Evolutionary conservation across 2,888 invertebrate genomes (phyloP), one percentile per base, ranked within the genome.

Genomic region (Chirona hameri): DNA sequence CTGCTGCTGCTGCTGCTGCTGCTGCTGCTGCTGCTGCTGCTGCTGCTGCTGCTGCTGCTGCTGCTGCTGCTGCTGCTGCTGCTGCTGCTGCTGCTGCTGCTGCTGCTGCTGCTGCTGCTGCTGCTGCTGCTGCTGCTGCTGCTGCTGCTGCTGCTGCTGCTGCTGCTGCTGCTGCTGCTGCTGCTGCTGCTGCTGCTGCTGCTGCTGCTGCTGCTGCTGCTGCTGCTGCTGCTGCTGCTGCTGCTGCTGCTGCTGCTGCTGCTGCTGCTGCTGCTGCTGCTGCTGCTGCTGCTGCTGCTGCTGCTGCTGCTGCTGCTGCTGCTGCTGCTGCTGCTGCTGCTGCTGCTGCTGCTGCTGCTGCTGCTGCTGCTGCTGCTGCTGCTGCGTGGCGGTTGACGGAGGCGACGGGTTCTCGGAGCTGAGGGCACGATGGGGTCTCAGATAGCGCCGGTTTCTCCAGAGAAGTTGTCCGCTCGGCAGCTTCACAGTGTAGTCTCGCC

Each of bases 11-110:
- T 80, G 81, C 81, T 80, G 81, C 81, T 80, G 81, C 81, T 80
- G 81, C 81, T 80, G 81, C 81, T 80, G 81, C 81, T 80, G 81
- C 81, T 80, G 81, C 81, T 80, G 81, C 81, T 80, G 81, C 81
- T 80, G 81, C 81, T 80, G 81, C 81, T 80, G 81, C 81, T 80
- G 81, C 81, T 80, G 81, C 81, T 80, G 81, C 81, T 80, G 81
- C 81, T 80, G 81, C 81, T 80, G 81, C 81, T 80, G 81, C 81
- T 80, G 81, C 81, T 80, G 81, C 81, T 80, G 81, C 81, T 80
- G 81, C 81, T 80, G 81, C 81, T 80, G 81, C 81, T 80, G 81
- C 81, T 80, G 81, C 81, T 80, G 81, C 81, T 80, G 81, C 81
- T 80, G 81, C 81, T 80, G 81, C 81, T 80, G 81, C 81, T 80